These are phyloP conservation scores for Acrossocheilus fasciatus DNA, from an alignment of 2,797 vertebrate species.

Conservation along the genomic window DNA sequence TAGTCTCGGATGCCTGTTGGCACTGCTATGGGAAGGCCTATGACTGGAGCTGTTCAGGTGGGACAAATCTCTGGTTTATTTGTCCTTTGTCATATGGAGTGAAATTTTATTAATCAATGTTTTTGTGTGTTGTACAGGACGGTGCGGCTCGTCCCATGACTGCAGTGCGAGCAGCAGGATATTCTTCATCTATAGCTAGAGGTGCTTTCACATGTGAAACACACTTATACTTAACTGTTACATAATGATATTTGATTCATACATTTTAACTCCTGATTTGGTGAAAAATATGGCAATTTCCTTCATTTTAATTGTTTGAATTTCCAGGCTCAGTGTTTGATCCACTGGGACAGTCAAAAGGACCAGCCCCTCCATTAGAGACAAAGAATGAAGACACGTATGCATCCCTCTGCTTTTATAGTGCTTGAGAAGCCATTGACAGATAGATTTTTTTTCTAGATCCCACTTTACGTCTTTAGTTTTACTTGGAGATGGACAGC, in stretches of 20 bases:
- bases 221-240: neutral
- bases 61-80: conserved; percentile 45
- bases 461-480: neutral
- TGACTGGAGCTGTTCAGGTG: conserved; percentile 93
- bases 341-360: conserved; percentile 89
- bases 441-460: neutral
- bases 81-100: neutral
- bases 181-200: conserved; percentile 84
- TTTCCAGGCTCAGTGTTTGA: conserved; percentile 89
- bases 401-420: conserved; percentile 59
- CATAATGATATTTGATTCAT: neutral
- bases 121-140: conserved; percentile 79
- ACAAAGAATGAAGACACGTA: conserved; percentile 91
- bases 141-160: conserved; percentile 92
- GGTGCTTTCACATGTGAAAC: conserved; percentile 67
- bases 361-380: conserved; percentile 91
- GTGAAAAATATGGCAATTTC: neutral
- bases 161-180: conserved; percentile 93
- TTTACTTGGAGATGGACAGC: neutral
- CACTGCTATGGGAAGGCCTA: conserved; percentile 90
- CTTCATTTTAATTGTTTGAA: neutral
- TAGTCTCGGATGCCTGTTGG: conserved; percentile 84
- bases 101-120: neutral
- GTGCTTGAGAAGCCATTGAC: neutral
- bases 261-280: neutral